A percentile compares a stretch with the other conserved stretches of the same genome.
phyloP scores from a whole-genome alignment of 2,888 invertebrate species.

The Lasioglossum oenotherae region DNA sequence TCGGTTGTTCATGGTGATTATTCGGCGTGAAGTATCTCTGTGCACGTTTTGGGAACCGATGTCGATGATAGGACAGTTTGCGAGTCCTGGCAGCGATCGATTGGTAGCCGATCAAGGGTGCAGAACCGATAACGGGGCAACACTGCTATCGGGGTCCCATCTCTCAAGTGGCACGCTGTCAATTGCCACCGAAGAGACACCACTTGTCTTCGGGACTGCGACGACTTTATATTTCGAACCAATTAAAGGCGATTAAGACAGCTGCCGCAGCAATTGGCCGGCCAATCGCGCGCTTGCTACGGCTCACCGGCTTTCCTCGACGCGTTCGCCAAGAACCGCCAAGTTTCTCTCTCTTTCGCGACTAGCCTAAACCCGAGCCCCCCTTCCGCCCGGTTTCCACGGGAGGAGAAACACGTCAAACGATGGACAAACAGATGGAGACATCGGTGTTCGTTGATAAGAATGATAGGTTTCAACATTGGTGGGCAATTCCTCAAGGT shows the following conservation, averaged over 20 bases:
- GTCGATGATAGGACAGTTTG: neutral
- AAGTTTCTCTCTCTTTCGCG: neutral
- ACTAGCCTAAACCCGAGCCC: neutral
- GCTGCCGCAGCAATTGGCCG: conserved; percentile 76
- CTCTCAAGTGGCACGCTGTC: conserved; percentile 53
- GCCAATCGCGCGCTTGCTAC: conserved; percentile 65
- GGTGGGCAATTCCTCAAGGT: conserved; percentile 24
- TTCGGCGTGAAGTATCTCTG: neutral
- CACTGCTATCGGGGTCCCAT: conserved; percentile 40
- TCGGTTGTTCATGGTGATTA: neutral
- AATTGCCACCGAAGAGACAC: conserved; percentile 60
- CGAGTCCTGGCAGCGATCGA: conserved; percentile 17
- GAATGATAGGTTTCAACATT: conserved; percentile 6
- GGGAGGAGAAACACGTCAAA: neutral
- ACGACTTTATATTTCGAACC: conserved; percentile 73
- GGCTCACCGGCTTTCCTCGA: conserved; percentile 1
- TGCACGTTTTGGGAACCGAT: neutral
- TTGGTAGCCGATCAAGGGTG: conserved; percentile 31
- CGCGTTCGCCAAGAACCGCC: neutral
- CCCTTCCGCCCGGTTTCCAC: neutral
- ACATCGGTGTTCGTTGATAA: neutral
- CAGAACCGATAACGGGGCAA: conserved; percentile 45
- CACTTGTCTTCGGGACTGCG: conserved; percentile 63
- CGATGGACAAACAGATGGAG: neutral
- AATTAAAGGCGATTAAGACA: conserved; percentile 79